These are phyloP conservation scores for Tupaia tana DNA, from an alignment of 2,113 vertebrate genomes.

Conservation along the genomic window DNA sequence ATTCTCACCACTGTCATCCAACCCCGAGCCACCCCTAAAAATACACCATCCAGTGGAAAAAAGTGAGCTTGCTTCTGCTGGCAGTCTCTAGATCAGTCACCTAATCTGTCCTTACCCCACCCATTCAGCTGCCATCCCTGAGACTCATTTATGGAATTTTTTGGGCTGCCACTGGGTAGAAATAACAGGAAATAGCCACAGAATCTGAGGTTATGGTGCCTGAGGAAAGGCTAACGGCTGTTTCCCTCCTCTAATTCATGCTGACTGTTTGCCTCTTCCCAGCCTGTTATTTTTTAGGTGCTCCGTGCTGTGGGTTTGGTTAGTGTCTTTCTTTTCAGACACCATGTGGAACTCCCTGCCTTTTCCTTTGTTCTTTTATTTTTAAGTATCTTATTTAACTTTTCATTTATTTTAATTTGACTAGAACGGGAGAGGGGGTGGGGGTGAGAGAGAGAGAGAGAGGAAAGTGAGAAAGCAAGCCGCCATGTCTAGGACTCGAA, in stretches of 20 bases:
- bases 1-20: not conserved
- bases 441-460: too few species aligned
- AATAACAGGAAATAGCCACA: not conserved
- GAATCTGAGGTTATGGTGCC: not conserved
- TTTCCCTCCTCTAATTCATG: not conserved
- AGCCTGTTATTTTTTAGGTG: not conserved
- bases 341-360: not conserved
- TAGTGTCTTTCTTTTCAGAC: constrained; percentile 25
- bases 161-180: not conserved
- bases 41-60: constrained; percentile 26
- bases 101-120: not conserved
- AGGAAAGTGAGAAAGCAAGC: too few species aligned
- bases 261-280: not conserved
- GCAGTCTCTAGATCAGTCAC: constrained; percentile 9
- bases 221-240: not conserved
- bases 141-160: constrained; percentile 48
- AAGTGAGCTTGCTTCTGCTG: not conserved
- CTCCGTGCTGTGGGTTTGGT: not conserved
- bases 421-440: too few species aligned
- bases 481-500: too few species aligned
- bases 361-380: not conserved
- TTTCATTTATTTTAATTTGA: too few species aligned
- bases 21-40: not conserved
- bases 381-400: too few species aligned
- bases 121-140: not conserved